Percentiles rank a stretch among this genome's conserved stretches.
Conservation (phyloP, 1,140 invertebrate species). For the Scaptomyza graminum region DNA sequence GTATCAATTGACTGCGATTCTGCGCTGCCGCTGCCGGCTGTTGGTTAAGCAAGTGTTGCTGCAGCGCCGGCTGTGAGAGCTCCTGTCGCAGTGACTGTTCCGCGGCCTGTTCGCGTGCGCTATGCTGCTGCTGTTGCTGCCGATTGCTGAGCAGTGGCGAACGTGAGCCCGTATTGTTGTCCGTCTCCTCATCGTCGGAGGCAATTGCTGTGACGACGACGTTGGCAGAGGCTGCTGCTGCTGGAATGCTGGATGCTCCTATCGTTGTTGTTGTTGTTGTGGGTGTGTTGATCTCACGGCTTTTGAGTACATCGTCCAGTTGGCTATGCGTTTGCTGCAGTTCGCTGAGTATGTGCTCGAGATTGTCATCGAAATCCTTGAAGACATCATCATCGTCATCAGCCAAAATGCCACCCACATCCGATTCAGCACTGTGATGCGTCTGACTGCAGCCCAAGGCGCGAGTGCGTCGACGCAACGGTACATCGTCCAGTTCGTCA, state of each 20-base stretch:
- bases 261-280: neutral
- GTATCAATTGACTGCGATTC: slow-evolving; percentile 43
- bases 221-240: neutral
- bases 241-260: neutral
- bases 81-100: slow-evolving; percentile 71
- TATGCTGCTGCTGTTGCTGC: slow-evolving; percentile 54
- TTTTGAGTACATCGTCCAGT: slow-evolving; percentile 66
- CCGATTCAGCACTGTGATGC: slow-evolving; percentile 74
- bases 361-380: slow-evolving; percentile 78
- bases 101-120: slow-evolving; percentile 52
- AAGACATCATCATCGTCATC: slow-evolving; percentile 80
- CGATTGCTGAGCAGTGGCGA: slow-evolving; percentile 85
- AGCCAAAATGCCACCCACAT: slow-evolving; percentile 70
- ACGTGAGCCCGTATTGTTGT: slow-evolving; percentile 86
- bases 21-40: slow-evolving; percentile 17
- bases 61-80: slow-evolving; percentile 37
- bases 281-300: slow-evolving; percentile 21
- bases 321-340: slow-evolving; percentile 68
- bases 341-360: slow-evolving; percentile 71
- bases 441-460: slow-evolving; percentile 71
- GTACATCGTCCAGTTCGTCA: slow-evolving; percentile 70
- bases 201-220: neutral
- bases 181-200: slow-evolving; percentile 84
- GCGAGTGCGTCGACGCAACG: slow-evolving; percentile 51
- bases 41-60: slow-evolving; percentile 10